Conservation (phyloP, 2,113 vertebrate genomes). For the Cromileptes altivelis region DNA sequence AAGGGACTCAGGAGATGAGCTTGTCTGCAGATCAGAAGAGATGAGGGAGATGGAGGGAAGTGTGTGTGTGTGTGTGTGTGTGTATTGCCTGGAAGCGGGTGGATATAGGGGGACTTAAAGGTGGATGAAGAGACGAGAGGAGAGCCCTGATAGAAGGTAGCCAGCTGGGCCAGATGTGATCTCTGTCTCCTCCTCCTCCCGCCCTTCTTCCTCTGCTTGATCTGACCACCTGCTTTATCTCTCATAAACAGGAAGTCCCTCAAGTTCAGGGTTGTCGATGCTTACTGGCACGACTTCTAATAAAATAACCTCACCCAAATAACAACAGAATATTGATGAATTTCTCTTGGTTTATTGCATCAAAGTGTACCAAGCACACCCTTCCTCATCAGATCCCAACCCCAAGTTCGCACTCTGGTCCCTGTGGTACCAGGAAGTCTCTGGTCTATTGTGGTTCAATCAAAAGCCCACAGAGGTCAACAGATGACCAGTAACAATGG, state of each 20-base stretch:
- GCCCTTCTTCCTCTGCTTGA: conserved; percentile 29
- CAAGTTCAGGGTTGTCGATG: not conserved
- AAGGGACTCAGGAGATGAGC: not conserved
- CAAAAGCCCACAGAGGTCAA: conserved; percentile 49
- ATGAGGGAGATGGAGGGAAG: not conserved
- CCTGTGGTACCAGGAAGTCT: conserved; percentile 65
- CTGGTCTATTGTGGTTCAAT: conserved; percentile 53
- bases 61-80: not conserved
- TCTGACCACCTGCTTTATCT: conserved; percentile 54
- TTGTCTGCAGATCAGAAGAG: conserved; percentile 23
- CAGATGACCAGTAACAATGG: conserved; percentile 63
- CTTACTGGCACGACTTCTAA: not conserved
- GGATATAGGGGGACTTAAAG: conserved; percentile 13
- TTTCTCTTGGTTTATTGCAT: not conserved
- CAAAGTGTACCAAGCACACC: not conserved
- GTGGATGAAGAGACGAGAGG: conserved; percentile 32
- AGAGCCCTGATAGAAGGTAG: conserved; percentile 10
- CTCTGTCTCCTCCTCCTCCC: conserved; percentile 20
- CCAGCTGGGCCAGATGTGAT: conserved; percentile 63
- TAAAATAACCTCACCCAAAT: too few relatives aligned
- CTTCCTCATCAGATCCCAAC: not conserved
- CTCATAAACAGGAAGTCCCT: not conserved
- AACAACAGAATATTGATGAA: not conserved
- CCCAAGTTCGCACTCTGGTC: not conserved
- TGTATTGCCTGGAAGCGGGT: not conserved